phyloP scores from a whole-genome alignment of 1,140 invertebrate genomes.

The Spodoptera litura region DNA sequence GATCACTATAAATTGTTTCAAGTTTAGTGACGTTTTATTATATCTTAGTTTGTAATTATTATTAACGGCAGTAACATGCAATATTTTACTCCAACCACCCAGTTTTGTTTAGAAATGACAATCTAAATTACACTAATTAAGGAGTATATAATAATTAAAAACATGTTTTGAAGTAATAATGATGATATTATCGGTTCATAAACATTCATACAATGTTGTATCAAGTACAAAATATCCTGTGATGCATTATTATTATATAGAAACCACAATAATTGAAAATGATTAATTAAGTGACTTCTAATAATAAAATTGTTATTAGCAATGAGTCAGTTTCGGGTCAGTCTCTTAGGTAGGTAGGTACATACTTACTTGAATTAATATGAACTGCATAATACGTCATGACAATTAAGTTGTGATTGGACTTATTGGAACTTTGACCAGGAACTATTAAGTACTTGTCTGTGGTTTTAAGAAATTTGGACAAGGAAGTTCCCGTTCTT shows the following conservation, averaged over 20 bases:
- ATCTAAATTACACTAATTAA: background rate
- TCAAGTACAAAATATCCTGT: background rate
- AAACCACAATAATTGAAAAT: background rate
- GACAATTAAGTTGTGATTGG: background rate
- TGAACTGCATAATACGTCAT: background rate
- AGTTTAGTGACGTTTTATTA: constrained; percentile 11
- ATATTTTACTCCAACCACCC: constrained; percentile 9
- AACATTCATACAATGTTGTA: background rate
- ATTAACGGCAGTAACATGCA: background rate
- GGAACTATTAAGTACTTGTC: background rate
- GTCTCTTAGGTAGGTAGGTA: background rate
- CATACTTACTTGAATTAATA: background rate
- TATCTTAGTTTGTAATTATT: constrained; percentile 25
- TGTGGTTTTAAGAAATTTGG: background rate
- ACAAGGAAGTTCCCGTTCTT: background rate
- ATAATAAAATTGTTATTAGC: background rate
- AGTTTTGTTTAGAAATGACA: constrained; percentile 27
- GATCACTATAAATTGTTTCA: constrained; percentile 20
- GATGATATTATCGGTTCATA: background rate
- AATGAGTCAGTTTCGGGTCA: background rate
- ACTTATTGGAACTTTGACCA: constrained; percentile 3
- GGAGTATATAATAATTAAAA: background rate
- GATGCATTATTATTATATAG: background rate
- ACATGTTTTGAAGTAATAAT: constrained; percentile 13
- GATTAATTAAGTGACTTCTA: background rate